Percentiles rank a stretch among this genome's conserved stretches.
phyloP scores from a whole-genome alignment of 2,888 invertebrate species.

The Darwinula stevensoni region DNA sequence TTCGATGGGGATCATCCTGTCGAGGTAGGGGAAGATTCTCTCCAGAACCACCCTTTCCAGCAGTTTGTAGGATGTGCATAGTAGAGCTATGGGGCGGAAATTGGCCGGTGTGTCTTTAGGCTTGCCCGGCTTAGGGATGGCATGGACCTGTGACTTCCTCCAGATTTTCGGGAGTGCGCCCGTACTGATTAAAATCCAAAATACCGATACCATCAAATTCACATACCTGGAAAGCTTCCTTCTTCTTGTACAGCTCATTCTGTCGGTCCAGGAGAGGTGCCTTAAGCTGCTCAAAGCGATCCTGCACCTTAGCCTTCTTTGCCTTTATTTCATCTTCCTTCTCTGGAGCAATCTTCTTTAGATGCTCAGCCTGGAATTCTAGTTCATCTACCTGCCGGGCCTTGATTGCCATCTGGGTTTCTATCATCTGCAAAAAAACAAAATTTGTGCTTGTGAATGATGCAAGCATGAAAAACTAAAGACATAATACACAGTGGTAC shows the following conservation, averaged over 20 bases:
- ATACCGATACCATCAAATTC: constrained; percentile 3
- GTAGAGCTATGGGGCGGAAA: too few relatives aligned
- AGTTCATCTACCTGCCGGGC: constrained; percentile 64
- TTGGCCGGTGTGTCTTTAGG: too few relatives aligned
- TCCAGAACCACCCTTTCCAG: too few relatives aligned
- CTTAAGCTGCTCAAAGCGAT: constrained; percentile 76
- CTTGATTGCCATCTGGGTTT: constrained; percentile 89
- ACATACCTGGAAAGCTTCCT: constrained; percentile 60
- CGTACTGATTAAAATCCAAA: too few relatives aligned
- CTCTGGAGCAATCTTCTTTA: constrained; percentile 78
- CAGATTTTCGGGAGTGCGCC: too few relatives aligned
- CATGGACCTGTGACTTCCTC: too few relatives aligned
- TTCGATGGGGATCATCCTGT: too few relatives aligned
- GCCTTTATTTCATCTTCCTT: constrained; percentile 83
- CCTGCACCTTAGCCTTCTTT: constrained; percentile 77
- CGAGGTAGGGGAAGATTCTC: too few relatives aligned
- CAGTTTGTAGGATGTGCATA: too few relatives aligned
- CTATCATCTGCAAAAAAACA: constrained; percentile 33
- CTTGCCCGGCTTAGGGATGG: too few relatives aligned
- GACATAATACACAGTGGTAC: constrained; percentile 1
- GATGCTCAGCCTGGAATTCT: constrained; percentile 76
- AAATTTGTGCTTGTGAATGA: background rate
- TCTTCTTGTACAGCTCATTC: constrained; percentile 74
- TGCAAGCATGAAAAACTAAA: constrained; percentile 4
- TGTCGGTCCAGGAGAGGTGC: constrained; percentile 72